Percentiles rank a stretch among this genome's conserved stretches.
These are phyloP conservation scores for Agelastica alni DNA, from an alignment of 2,888 invertebrate genomes.

Conservation along the genomic window DNA sequence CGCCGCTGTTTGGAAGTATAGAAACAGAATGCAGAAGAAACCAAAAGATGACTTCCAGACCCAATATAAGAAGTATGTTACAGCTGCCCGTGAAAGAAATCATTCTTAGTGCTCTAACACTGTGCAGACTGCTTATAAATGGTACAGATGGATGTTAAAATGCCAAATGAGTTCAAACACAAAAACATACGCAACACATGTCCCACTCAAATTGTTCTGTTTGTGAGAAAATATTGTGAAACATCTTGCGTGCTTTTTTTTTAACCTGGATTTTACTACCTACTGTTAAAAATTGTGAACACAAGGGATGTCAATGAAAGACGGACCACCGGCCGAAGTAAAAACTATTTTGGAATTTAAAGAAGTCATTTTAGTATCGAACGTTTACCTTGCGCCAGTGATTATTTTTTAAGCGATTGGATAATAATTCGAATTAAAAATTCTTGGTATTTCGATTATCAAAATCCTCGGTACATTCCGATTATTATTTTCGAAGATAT, in stretches of 20 bases:
- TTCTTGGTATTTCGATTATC: no score
- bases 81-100: conserved; percentile 44
- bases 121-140: conserved; percentile 41
- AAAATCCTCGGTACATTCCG: no score
- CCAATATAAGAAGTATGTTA: conserved; percentile 26
- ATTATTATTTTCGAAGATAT: no score
- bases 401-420: no score
- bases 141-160: conserved; percentile 40
- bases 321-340: no score
- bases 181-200: conserved; percentile 29
- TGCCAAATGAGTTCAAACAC: conserved; percentile 39
- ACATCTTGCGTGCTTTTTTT: conserved; percentile 8
- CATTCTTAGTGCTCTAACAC: conserved; percentile 44
- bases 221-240: conserved; percentile 26
- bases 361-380: no score
- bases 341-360: not conserved
- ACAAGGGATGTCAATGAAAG: not conserved
- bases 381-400: no score
- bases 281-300: not conserved
- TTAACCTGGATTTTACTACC: not conserved
- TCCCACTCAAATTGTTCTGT: conserved; percentile 24
- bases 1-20: conserved; percentile 7
- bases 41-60: conserved; percentile 38
- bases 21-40: conserved; percentile 20
- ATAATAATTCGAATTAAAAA: no score